phyloP scores from a whole-genome alignment of 2,888 invertebrate genomes.

The Anorthoa munda region DNA sequence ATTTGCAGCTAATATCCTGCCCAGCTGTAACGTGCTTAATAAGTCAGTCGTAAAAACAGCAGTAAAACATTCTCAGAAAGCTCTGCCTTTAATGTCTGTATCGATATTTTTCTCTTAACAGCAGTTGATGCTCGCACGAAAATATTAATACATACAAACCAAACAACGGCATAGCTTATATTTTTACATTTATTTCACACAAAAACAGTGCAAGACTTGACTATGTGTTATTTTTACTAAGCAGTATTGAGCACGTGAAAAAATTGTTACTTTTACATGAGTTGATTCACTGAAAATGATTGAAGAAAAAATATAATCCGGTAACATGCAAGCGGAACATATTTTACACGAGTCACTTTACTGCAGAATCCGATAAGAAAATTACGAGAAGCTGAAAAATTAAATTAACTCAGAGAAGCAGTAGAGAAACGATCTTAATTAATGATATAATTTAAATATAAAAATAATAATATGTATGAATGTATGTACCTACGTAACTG shows the following conservation, averaged over 20 bases:
- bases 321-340: slow-evolving; percentile 71
- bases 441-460: slow-evolving; percentile 36
- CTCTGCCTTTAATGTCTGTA: slow-evolving; percentile 66
- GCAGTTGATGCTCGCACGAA: slow-evolving; percentile 46
- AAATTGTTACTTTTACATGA: slow-evolving; percentile 41
- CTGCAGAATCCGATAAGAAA: slow-evolving; percentile 70
- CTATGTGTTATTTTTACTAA: slow-evolving; percentile 23
- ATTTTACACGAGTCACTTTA: slow-evolving; percentile 72
- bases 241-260: slow-evolving; percentile 43
- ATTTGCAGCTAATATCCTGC: slow-evolving; percentile 86
- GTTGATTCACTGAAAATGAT: slow-evolving; percentile 63
- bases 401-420: slow-evolving; percentile 43
- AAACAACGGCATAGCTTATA: slow-evolving; percentile 27
- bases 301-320: slow-evolving; percentile 65
- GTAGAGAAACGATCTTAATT: slow-evolving; percentile 47
- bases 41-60: slow-evolving; percentile 80
- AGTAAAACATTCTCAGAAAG: slow-evolving; percentile 79
- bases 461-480: neutral
- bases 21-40: slow-evolving; percentile 81
- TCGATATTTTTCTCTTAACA: slow-evolving; percentile 67
- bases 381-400: slow-evolving; percentile 59
- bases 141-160: slow-evolving; percentile 37
- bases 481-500: neutral
- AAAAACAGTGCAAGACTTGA: slow-evolving; percentile 4
- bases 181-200: slow-evolving; percentile 14